Percentiles rank a stretch among this genome's conserved stretches.
These are phyloP conservation scores for Diplosoma virens DNA, from an alignment of 23 tunicate species.

Conservation along the genomic window DNA sequence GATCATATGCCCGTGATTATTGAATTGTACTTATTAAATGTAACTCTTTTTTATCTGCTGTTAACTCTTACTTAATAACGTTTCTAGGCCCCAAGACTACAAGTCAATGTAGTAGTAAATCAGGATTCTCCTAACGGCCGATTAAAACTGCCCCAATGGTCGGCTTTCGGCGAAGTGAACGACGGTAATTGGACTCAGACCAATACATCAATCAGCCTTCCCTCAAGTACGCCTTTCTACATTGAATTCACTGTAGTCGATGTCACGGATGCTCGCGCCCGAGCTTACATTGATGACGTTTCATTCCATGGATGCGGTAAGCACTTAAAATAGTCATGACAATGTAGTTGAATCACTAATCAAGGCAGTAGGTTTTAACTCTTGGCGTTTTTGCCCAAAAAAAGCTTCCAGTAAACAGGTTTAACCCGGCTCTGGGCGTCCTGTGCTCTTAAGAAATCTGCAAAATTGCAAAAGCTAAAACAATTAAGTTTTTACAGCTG, in stretches of 20 bases:
- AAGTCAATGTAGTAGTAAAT: slow-evolving; percentile 1
- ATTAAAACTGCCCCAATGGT: slow-evolving; percentile 1
- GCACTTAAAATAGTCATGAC: neutral
- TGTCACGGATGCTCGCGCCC: neutral
- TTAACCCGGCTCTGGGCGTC: too few relatives aligned
- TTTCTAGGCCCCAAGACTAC: slow-evolving; percentile 33
- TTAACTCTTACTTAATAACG: neutral
- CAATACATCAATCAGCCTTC: neutral
- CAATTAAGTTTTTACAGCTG: too few relatives aligned
- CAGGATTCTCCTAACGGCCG: neutral
- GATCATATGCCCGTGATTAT: too few relatives aligned
- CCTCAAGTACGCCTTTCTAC: neutral
- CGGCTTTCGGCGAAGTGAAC: slow-evolving; percentile 1
- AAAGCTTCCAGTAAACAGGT: too few relatives aligned
- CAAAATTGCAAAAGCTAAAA: too few relatives aligned
- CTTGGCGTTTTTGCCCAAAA: too few relatives aligned
- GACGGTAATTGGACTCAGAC: neutral
- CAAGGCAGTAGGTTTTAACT: too few relatives aligned
- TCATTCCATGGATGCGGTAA: slow-evolving; percentile 9
- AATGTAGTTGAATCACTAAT: too few relatives aligned
- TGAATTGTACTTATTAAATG: too few relatives aligned
- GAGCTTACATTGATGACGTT: slow-evolving; percentile 14
- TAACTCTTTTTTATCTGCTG: neutral
- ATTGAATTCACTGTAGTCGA: neutral
- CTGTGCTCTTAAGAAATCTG: too few relatives aligned